Evolutionary conservation across 2,797 vertebrate genomes (phyloP).

Genomic region (Melanotaenia boesemani): DNA sequence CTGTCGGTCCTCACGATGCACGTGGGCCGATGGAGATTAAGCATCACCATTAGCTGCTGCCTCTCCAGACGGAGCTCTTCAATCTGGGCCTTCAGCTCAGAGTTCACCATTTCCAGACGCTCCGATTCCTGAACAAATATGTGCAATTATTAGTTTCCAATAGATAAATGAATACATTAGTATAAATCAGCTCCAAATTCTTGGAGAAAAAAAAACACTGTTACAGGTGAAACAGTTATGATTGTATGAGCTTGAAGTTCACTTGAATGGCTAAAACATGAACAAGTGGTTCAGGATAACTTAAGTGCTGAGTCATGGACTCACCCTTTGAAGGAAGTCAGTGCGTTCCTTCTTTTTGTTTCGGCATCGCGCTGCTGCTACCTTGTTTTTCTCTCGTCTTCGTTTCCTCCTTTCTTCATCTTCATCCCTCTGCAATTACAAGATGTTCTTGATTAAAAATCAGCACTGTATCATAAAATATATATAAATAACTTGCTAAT

Average conservation of each 20-base stretch:
- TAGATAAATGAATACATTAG: not conserved
- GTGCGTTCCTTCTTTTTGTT: slow-evolving; percentile 99
- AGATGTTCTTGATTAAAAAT: not conserved
- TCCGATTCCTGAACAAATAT: slow-evolving; percentile 90
- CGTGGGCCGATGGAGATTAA: slow-evolving; percentile 94
- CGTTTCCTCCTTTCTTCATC: slow-evolving; percentile 89
- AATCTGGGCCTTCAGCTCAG: slow-evolving; percentile 94
- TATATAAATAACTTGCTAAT: not conserved
- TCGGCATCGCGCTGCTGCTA: slow-evolving; percentile 94
- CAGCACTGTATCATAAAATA: not conserved
- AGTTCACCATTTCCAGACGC: slow-evolving; percentile 94
- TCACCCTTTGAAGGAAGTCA: slow-evolving; percentile 95
- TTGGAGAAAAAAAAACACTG: not conserved
- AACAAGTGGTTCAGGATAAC: slow-evolving; percentile 10
- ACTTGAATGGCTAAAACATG: slow-evolving; percentile 1
- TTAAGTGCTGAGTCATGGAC: slow-evolving; percentile 56
- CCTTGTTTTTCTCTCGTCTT: slow-evolving; percentile 89
- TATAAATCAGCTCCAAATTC: not conserved
- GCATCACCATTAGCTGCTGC: slow-evolving; percentile 95
- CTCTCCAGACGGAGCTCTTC: slow-evolving; percentile 94
- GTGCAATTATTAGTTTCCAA: slow-evolving; percentile 4
- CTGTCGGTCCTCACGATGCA: slow-evolving; percentile 96
- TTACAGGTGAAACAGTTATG: not conserved
- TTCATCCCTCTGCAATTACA: slow-evolving; percentile 87
- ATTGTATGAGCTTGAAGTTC: not conserved